Base-by-base conservation (phyloP, 2,113 vertebrate species). In the Cynopterus brachyotis region DNA sequence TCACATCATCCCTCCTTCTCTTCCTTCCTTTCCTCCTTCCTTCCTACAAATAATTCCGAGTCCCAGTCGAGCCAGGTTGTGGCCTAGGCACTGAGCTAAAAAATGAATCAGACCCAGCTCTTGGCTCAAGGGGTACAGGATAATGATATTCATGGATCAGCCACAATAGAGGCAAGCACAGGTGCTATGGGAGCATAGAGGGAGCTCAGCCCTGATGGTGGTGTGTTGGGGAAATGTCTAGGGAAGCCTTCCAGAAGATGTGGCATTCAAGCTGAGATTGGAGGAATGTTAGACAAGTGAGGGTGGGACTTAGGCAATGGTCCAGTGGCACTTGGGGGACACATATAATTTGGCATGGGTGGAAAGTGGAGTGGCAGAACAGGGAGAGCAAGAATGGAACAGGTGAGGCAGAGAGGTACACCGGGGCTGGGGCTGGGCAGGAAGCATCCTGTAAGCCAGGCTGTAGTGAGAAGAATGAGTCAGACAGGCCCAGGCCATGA, bases 181-280 rank as follows among this genome's bases (percentile, higher is more conserved):
- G 76, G 20, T 45, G 30, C 32, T 26, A 2, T 8, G 12, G n/a
- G 42, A 85, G 69, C 37, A 64, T 45, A 73, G 26, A 91, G 72
- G 55, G 30, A 64, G 37, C 17, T 85, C 45, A 32, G 40, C 57
- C 37, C 90, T 59, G 64, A 5, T 19, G 22, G 30, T 50, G 15
- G 47, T 2, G 32, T 32, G 7, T 1, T 2, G 3, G 11, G 7
- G 5, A 3, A 0, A 69, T 45, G 45, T 92, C 32, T 12, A 22
- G n/a, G 40, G 59, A 50, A 70, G 12, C 3, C 53, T 89, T 93
- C 60, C 9, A 32, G 95, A 90, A 81, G 91, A 89, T 70, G 89
- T 35, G 73, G 17, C 13, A 32, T 55, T 47, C 81, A 17, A 60
- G 26, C 11, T 42, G 64, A 92, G n/a, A 1, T 83, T 85, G 82